Evolutionary conservation across 2,113 vertebrate species (phyloP).

Genomic region (Bucco capensis): DNA sequence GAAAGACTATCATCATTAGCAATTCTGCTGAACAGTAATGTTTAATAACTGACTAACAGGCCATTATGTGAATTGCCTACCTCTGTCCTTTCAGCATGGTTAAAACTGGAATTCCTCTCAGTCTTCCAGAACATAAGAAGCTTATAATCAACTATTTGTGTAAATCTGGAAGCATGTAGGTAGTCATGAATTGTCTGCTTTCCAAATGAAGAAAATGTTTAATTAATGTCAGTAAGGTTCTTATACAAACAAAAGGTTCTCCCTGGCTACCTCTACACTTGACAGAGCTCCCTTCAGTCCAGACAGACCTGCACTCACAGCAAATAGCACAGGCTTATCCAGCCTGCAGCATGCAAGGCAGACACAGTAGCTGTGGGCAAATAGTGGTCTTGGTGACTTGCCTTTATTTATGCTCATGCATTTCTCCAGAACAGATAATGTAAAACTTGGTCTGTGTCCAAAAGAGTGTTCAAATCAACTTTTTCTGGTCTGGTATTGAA

Average conservation of each 20-base stretch:
- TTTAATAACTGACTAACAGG: slow-evolving; percentile 32
- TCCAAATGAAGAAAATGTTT: slow-evolving; percentile 20
- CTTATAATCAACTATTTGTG: background rate
- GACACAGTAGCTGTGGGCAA: background rate
- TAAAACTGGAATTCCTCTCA: slow-evolving; percentile 8
- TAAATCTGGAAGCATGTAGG: background rate
- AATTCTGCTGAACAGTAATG: slow-evolving; percentile 49
- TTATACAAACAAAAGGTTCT: background rate
- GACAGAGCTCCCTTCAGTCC: background rate
- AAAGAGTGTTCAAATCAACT: background rate
- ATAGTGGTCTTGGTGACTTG: background rate
- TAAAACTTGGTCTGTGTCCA: background rate
- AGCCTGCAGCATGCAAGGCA: background rate
- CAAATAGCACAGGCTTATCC: background rate
- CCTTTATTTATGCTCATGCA: accelerated
- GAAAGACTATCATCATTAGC: slow-evolving; percentile 33
- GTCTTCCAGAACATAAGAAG: background rate
- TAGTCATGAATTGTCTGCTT: background rate
- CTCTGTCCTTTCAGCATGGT: slow-evolving; percentile 4
- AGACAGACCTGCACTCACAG: background rate
- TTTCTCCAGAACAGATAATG: background rate
- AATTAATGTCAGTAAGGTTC: background rate
- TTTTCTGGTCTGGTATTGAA: background rate
- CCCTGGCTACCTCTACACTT: background rate
- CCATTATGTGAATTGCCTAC: slow-evolving; percentile 48